Conservation (phyloP, 2,113 vertebrate species). For the Neolamprologus cancellatus region DNA sequence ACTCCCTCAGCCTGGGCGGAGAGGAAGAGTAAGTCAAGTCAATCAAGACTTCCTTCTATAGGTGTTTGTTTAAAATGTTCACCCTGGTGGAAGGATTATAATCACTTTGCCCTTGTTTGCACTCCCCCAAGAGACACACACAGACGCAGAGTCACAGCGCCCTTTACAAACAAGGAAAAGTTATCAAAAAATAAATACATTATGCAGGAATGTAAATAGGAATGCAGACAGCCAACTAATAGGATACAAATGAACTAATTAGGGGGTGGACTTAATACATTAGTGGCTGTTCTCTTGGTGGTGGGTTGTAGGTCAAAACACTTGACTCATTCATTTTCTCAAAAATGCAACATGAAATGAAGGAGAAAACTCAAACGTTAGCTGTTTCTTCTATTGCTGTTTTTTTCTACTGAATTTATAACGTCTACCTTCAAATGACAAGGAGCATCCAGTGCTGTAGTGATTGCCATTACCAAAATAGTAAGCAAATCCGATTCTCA, state of each 20-base stretch:
- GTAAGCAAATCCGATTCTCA: background rate
- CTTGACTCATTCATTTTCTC: background rate
- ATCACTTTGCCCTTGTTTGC: constrained; percentile 18
- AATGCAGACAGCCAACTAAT: background rate
- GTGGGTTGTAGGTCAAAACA: background rate
- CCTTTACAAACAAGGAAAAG: background rate
- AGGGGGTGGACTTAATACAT: background rate
- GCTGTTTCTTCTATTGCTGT: accelerated
- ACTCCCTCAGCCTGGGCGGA: constrained; percentile 44
- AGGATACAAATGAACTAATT: background rate
- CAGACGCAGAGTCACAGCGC: background rate
- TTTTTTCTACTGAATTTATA: background rate
- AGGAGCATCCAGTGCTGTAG: background rate
- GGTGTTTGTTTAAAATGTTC: constrained; percentile 67
- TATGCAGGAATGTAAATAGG: constrained; percentile 14
- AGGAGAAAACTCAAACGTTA: accelerated
- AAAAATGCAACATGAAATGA: background rate
- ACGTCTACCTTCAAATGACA: background rate
- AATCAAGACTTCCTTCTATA: constrained; percentile 60
- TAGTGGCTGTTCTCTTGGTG: background rate
- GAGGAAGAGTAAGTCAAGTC: constrained; percentile 39
- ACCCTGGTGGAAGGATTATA: constrained; percentile 32
- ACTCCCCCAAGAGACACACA: background rate
- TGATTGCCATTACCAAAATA: accelerated
- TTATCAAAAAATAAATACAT: constrained; percentile 19